Percentiles rank a stretch among this genome's conserved stretches.
These are phyloP conservation scores for Penaeus japonicus DNA, from an alignment of 1,140 invertebrate genomes.

Conservation along the genomic window DNA sequence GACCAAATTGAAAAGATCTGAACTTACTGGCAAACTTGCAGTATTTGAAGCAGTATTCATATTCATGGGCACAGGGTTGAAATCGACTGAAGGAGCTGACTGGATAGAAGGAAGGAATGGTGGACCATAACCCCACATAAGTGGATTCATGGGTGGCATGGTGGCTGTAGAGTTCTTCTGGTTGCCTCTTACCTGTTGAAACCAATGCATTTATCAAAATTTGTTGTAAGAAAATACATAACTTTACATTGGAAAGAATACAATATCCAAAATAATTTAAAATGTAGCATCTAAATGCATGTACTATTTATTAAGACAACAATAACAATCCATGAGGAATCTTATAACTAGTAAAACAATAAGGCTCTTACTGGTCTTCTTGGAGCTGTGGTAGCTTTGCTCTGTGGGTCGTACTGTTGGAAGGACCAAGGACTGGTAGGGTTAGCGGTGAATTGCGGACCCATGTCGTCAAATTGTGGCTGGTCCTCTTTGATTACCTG, in stretches of 20 bases:
- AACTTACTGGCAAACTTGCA: slow-evolving; percentile 37
- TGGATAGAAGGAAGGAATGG: slow-evolving; percentile 39
- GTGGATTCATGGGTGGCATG: slow-evolving; percentile 38
- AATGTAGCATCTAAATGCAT: no score
- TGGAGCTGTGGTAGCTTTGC: slow-evolving; percentile 30
- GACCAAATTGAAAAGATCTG: no score
- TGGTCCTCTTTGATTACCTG: slow-evolving; percentile 60
- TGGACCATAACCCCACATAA: slow-evolving; percentile 43
- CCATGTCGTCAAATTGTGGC: slow-evolving; percentile 54
- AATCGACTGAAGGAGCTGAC: slow-evolving; percentile 36
- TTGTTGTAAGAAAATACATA: background rate
- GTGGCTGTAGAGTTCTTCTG: slow-evolving; percentile 33
- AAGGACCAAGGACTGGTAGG: slow-evolving; percentile 26
- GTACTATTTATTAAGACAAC: no score
- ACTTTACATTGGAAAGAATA: no score
- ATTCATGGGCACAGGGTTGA: slow-evolving; percentile 18
- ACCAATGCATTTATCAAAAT: background rate
- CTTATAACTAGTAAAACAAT: no score
- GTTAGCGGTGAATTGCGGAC: slow-evolving; percentile 2
- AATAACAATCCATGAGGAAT: no score
- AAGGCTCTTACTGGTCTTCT: slow-evolving; percentile 36
- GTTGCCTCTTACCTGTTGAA: background rate
- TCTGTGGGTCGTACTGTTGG: slow-evolving; percentile 24
- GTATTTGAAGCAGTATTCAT: slow-evolving; percentile 13
- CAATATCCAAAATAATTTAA: no score